These are phyloP conservation scores for Lutraria lutraria DNA, from an alignment of 2,888 invertebrate species.

Conservation along the genomic window DNA sequence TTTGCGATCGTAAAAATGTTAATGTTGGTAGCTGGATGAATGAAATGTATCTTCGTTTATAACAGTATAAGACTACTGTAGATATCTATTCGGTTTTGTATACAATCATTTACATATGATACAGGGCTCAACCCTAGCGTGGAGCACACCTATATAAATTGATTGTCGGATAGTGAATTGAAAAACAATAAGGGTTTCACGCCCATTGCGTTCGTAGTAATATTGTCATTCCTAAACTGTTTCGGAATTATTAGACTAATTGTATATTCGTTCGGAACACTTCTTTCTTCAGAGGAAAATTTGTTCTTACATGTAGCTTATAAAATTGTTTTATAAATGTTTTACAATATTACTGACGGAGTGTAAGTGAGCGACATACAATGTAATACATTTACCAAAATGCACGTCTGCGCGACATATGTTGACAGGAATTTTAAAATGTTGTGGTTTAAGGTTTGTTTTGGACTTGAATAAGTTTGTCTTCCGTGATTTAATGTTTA, in stretches of 20 bases:
- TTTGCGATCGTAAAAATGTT: slow-evolving; percentile 3
- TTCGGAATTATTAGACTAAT: neutral
- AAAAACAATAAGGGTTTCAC: slow-evolving; percentile 29
- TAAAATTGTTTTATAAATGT: neutral
- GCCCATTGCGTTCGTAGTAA: slow-evolving; percentile 19
- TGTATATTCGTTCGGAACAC: neutral
- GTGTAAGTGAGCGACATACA: too few relatives aligned
- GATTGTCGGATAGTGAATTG: slow-evolving; percentile 17
- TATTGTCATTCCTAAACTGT: neutral
- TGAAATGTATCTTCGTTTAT: slow-evolving; percentile 16
- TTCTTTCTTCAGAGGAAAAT: neutral
- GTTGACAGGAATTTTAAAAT: neutral
- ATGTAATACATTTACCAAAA: neutral
- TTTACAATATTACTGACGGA: too few relatives aligned
- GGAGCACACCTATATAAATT: slow-evolving; percentile 29
- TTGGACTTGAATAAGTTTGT: neutral
- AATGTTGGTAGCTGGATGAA: neutral
- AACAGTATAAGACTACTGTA: neutral
- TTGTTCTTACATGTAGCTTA: neutral
- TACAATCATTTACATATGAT: slow-evolving; percentile 34
- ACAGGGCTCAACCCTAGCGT: slow-evolving; percentile 9
- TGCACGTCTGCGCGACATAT: neutral
- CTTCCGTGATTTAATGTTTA: neutral
- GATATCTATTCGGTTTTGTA: neutral
- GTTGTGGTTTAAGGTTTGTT: slow-evolving; percentile 1